Conservation (phyloP, 1,140 invertebrate species). For the Drosophila tropicalis region DNA sequence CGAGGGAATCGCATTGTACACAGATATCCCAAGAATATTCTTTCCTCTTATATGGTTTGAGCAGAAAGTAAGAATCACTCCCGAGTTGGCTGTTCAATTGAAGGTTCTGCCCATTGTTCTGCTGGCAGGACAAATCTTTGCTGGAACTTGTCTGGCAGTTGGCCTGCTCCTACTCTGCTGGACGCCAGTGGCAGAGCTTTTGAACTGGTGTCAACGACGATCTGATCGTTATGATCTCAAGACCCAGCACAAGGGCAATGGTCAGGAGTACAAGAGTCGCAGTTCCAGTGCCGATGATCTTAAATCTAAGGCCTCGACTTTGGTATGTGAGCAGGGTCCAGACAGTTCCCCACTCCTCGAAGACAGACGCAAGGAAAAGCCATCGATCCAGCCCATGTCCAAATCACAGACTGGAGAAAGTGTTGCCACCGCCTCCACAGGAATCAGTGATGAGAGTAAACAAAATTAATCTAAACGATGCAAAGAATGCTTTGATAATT, state of each 20-base stretch:
- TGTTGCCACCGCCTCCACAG: constrained; percentile 53
- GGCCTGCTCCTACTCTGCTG: constrained; percentile 72
- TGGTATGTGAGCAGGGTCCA: constrained; percentile 55
- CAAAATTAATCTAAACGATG: constrained; percentile 37
- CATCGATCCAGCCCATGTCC: constrained; percentile 25
- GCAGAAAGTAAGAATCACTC: constrained; percentile 86
- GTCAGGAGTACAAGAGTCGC: constrained; percentile 52
- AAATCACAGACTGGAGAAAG: constrained; percentile 68
- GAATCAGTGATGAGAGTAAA: constrained; percentile 50
- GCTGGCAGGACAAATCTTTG: constrained; percentile 70
- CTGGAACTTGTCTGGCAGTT: constrained; percentile 64
- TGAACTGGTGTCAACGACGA: constrained; percentile 41
- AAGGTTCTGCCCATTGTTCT: constrained; percentile 63
- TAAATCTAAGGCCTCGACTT: constrained; percentile 58
- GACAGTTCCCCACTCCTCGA: constrained; percentile 64
- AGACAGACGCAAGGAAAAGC: constrained; percentile 12
- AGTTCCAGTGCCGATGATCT: constrained; percentile 66
- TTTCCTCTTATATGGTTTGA: constrained; percentile 92
- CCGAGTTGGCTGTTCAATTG: constrained; percentile 84
- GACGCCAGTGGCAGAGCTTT: constrained; percentile 56
- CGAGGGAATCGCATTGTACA: constrained; percentile 86
- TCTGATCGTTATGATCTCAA: constrained; percentile 54
- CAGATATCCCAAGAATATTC: constrained; percentile 87
- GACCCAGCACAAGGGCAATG: constrained; percentile 54
- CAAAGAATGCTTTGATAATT: neutral